phyloP scores from a whole-genome alignment of 1,140 invertebrate species.

The Plutomurus gul region DNA sequence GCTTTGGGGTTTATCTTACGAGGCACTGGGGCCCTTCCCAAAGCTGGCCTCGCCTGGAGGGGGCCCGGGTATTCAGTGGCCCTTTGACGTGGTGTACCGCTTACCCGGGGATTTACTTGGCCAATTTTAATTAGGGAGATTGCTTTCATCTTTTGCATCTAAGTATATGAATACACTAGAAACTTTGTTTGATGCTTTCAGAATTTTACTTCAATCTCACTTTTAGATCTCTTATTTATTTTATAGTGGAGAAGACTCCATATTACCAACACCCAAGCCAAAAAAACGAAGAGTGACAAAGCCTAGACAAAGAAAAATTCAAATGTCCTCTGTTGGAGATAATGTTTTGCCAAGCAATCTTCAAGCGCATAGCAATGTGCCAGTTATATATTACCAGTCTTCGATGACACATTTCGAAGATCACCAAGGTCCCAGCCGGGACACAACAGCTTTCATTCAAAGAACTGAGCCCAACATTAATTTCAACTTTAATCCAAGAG shows the following conservation, averaged over 20 bases:
- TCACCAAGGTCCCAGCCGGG: background rate
- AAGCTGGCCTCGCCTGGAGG: too few relatives aligned
- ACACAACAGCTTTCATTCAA: background rate
- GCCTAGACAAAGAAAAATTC: background rate
- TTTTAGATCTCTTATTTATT: too few relatives aligned
- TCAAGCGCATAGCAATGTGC: background rate
- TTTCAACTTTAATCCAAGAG: background rate
- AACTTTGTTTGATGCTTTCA: too few relatives aligned
- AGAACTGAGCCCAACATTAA: background rate
- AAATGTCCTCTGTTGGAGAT: background rate
- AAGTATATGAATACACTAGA: too few relatives aligned
- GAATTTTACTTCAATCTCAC: too few relatives aligned
- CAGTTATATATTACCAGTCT: background rate
- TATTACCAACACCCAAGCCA: background rate
- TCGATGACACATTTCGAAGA: background rate
- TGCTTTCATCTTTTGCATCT: too few relatives aligned
- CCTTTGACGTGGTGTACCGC: too few relatives aligned
- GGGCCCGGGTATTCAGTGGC: too few relatives aligned
- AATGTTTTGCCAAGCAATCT: background rate
- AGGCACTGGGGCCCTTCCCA: too few relatives aligned
- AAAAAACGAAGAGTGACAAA: background rate
- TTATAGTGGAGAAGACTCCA: background rate
- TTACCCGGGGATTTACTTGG: too few relatives aligned
- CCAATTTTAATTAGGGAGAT: too few relatives aligned
- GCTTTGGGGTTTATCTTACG: too few relatives aligned